Conservation (phyloP, 2,888 invertebrate species). For the Dromius quadrimaculatus region DNA sequence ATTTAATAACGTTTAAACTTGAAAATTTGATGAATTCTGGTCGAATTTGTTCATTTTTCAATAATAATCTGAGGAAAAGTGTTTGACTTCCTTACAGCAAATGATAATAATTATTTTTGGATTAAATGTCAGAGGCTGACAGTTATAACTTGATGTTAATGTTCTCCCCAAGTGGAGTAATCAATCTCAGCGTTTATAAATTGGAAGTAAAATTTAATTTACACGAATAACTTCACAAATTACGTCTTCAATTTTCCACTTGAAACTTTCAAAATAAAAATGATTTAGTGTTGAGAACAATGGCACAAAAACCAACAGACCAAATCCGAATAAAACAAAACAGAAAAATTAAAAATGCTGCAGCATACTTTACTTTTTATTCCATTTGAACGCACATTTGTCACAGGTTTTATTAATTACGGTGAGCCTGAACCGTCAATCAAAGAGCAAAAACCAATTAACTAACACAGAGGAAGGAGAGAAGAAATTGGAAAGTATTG, state of each 20-base stretch:
- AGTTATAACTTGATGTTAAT: background rate
- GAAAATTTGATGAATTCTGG: too few species aligned
- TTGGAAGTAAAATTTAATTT: slow-evolving; percentile 32
- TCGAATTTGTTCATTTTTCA: too few species aligned
- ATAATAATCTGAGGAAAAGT: too few species aligned
- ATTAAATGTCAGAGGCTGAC: background rate
- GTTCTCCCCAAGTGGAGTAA: slow-evolving; percentile 3
- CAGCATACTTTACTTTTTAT: slow-evolving; percentile 35
- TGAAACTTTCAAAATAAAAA: slow-evolving; percentile 28
- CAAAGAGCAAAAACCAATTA: slow-evolving; percentile 36
- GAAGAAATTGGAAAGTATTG: background rate
- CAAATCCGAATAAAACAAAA: slow-evolving; percentile 12
- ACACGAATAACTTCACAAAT: slow-evolving; percentile 23
- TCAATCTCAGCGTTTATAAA: slow-evolving; percentile 24
- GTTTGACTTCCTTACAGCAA: too few species aligned
- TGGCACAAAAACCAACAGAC: slow-evolving; percentile 5
- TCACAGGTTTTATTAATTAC: slow-evolving; percentile 42
- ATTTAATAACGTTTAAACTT: too few species aligned
- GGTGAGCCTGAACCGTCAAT: slow-evolving; percentile 20
- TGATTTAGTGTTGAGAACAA: slow-evolving; percentile 25
- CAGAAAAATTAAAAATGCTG: slow-evolving; percentile 30
- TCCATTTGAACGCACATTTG: slow-evolving; percentile 31
- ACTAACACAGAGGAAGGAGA: slow-evolving; percentile 6
- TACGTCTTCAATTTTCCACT: slow-evolving; percentile 26
- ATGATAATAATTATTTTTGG: background rate